Evolutionary conservation across 2,113 vertebrate species (phyloP).

Genomic region (Macroglossus sobrinus): DNA sequence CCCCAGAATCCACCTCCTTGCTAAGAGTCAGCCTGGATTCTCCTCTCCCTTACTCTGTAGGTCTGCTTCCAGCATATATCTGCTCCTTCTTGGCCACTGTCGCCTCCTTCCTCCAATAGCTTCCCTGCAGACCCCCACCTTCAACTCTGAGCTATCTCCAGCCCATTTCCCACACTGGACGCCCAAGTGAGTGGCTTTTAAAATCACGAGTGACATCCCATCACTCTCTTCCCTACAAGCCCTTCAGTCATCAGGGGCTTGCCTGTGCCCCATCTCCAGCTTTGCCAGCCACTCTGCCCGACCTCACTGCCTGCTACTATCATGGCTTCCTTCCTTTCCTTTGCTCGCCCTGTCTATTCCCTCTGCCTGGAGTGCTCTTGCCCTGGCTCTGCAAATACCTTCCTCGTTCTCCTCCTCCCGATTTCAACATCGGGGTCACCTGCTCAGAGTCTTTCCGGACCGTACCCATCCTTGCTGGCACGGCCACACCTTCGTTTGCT

Average conservation of each 20-base stretch:
- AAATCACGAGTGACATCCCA: not conserved
- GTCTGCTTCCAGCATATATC: not conserved
- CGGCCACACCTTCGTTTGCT: not conserved
- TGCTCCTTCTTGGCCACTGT: not conserved
- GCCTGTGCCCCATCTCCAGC: not conserved
- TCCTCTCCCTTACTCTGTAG: not conserved
- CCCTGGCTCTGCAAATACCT: not conserved
- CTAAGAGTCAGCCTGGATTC: not conserved
- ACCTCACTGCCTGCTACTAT: not conserved
- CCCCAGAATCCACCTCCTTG: not conserved
- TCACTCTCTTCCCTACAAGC: not conserved
- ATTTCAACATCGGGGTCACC: not conserved
- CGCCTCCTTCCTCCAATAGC: not conserved
- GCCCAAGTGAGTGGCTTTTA: not conserved
- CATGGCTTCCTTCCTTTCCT: not conserved
- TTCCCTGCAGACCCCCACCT: not conserved
- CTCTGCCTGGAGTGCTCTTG: not conserved
- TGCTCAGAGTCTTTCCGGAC: not conserved
- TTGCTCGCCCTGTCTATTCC: not conserved
- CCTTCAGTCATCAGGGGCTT: not conserved
- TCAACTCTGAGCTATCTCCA: not conserved
- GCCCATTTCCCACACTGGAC: not conserved
- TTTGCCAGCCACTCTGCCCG: accelerated
- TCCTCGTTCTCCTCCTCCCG: not conserved
- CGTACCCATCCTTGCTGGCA: not conserved